phyloP scores from a whole-genome alignment of 2,888 invertebrate genomes.

The Folsomia manolachei region DNA sequence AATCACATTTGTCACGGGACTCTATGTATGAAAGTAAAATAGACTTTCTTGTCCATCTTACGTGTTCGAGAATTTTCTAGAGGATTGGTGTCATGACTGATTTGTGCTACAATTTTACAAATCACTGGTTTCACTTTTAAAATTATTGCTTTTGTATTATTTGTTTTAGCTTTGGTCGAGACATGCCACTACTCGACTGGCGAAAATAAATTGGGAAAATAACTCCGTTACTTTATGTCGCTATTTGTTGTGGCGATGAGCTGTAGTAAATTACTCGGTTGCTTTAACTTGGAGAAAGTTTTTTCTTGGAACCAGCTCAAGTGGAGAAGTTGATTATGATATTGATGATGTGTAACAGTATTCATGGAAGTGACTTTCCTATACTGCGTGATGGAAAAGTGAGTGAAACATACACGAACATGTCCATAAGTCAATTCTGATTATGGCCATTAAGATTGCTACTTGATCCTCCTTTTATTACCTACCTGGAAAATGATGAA shows the following conservation, averaged over 20 bases:
- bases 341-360: neutral
- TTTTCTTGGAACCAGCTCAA: neutral
- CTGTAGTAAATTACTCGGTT: too few species aligned
- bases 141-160: neutral
- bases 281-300: neutral
- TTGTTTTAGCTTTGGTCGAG: neutral
- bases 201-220: neutral
- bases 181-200: neutral
- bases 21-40: neutral
- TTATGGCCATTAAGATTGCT: conserved; percentile 7
- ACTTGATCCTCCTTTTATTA: conserved; percentile 6
- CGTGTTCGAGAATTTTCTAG: neutral
- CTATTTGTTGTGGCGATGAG: too few species aligned
- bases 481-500: neutral
- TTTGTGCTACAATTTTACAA: neutral
- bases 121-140: conserved; percentile 3
- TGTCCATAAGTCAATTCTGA: conserved; percentile 4
- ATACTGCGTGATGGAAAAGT: neutral
- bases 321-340: neutral
- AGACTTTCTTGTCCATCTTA: neutral
- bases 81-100: conserved; percentile 2
- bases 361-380: neutral
- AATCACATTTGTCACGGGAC: too few species aligned
- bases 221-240: neutral
- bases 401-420: neutral